A percentile compares a stretch with the other conserved stretches of the same genome.
Evolutionary conservation across 2,113 vertebrate genomes (phyloP).

Genomic region (Xyliphius kryptos): DNA sequence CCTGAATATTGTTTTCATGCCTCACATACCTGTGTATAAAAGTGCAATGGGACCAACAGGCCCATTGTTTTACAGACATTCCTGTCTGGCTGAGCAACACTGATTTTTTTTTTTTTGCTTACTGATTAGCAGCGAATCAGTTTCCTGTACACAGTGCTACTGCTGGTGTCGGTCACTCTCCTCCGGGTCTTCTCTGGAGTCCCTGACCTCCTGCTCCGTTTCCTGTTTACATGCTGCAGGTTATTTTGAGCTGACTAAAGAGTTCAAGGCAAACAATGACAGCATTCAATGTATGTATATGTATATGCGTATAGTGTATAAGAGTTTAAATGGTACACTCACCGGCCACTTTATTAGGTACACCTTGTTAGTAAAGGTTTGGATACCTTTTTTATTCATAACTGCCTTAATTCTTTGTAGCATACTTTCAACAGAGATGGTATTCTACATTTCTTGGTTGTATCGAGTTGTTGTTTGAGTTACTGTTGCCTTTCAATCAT

Average conservation of each 20-base stretch:
- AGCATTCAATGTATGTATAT: too few species aligned
- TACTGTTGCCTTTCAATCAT: too few species aligned
- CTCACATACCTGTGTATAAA: constrained; percentile 15
- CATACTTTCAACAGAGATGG: too few species aligned
- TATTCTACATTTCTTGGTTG: too few species aligned
- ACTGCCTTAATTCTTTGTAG: too few species aligned
- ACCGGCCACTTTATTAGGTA: too few species aligned
- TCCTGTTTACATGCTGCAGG: constrained; percentile 62
- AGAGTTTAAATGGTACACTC: too few species aligned
- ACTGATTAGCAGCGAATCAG: constrained; percentile 26
- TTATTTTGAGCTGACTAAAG: constrained; percentile 56
- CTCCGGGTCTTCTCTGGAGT: constrained; percentile 27
- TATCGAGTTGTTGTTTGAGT: too few species aligned
- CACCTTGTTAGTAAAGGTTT: too few species aligned
- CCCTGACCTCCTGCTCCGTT: constrained; percentile 46
- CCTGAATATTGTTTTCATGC: background rate
- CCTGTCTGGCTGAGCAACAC: constrained; percentile 16
- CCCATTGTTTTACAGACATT: constrained; percentile 41
- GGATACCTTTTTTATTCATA: too few species aligned
- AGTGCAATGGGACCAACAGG: background rate
- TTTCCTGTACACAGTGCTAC: constrained; percentile 27
- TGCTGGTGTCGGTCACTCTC: constrained; percentile 21
- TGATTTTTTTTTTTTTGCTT: constrained; percentile 29
- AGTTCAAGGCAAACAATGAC: too few species aligned
- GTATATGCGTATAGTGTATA: too few species aligned